Percentiles rank a stretch among this genome's conserved stretches.
These are phyloP conservation scores for Colaptes auratus DNA, from an alignment of 2,113 vertebrate genomes.

Conservation along the genomic window DNA sequence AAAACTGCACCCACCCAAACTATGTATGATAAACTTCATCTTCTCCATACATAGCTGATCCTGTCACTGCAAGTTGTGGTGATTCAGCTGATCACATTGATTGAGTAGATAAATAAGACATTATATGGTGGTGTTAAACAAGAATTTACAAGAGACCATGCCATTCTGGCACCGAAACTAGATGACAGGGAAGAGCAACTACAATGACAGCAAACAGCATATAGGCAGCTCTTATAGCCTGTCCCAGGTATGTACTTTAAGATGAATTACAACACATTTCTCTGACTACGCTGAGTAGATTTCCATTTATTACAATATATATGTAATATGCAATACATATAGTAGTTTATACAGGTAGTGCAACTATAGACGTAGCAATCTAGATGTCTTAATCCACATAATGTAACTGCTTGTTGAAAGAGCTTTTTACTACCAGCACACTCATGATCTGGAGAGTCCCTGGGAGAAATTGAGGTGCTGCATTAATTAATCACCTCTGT, in stretches of 20 bases:
- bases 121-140: background rate
- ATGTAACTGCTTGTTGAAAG: background rate
- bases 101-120: background rate
- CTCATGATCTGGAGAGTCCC: background rate
- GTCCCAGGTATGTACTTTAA: background rate
- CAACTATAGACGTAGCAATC: background rate
- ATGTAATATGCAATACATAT: background rate
- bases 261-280: background rate
- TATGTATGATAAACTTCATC: background rate
- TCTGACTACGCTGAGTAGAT: background rate
- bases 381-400: background rate
- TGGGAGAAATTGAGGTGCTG: background rate
- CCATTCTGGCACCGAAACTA: background rate
- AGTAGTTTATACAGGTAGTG: background rate
- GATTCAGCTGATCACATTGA: background rate
- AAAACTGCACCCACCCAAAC: background rate
- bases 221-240: background rate
- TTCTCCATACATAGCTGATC: background rate
- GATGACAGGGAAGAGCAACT: background rate
- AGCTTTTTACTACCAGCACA: background rate
- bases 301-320: background rate
- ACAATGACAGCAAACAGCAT: background rate
- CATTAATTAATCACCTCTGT: background rate
- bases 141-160: background rate
- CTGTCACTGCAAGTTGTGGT: background rate